Percentiles rank a stretch among this genome's conserved stretches.
These are phyloP conservation scores for Rhynchonycteris naso DNA, from an alignment of 2,797 vertebrate species.

Conservation along the genomic window DNA sequence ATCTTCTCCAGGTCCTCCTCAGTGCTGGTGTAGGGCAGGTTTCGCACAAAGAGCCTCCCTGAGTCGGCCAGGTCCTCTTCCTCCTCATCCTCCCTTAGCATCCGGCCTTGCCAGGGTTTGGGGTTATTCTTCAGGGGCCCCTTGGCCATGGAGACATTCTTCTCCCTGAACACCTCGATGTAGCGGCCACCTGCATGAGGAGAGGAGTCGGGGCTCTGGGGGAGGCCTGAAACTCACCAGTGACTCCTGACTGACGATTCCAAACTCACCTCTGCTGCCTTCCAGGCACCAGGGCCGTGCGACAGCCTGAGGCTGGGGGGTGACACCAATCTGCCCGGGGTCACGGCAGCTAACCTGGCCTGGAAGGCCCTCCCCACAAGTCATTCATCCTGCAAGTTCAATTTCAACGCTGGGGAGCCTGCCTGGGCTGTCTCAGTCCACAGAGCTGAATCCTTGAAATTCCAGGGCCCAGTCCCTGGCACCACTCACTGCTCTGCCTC, in stretches of 20 bases:
- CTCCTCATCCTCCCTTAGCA: constrained; percentile 91
- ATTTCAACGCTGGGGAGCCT: not conserved
- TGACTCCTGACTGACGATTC: accelerated
- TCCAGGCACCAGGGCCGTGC: accelerated
- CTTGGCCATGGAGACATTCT: constrained; percentile 8
- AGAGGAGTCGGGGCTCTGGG: accelerated
- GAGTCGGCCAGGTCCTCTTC: constrained; percentile 96
- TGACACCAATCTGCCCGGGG: no score
- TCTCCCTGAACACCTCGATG: constrained; percentile 91
- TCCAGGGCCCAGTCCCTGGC: accelerated
- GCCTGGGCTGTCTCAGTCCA: no score
- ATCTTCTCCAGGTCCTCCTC: constrained; percentile 94
- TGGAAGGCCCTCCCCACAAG: accelerated
- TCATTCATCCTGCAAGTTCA: accelerated
- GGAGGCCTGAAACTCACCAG: not conserved
- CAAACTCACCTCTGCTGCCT: not conserved
- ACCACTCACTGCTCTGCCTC: not conserved
- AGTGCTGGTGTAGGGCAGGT: constrained; percentile 95
- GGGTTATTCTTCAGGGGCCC: constrained; percentile 73
- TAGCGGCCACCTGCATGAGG: constrained; percentile 89
- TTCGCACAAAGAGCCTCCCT: constrained; percentile 95
- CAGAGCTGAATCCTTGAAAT: accelerated
- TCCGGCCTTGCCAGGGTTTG: constrained; percentile 88
- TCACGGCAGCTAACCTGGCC: no score
- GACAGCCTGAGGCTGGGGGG: not conserved